These are phyloP conservation scores for Ormia ochracea DNA, from an alignment of 2,888 invertebrate genomes.

Conservation along the genomic window DNA sequence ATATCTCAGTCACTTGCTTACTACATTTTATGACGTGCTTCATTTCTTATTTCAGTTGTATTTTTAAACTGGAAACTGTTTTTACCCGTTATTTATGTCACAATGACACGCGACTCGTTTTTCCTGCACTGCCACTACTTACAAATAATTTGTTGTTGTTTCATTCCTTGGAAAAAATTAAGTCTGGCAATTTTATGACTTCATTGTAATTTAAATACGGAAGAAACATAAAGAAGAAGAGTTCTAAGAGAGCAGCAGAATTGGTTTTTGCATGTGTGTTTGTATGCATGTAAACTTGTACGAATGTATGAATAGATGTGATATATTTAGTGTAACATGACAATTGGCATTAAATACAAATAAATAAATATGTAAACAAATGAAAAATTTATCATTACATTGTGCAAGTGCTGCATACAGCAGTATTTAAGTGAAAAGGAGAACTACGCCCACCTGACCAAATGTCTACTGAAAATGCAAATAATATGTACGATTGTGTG, in stretches of 20 bases:
- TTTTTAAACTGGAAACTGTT: slow-evolving; percentile 21
- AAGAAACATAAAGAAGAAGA: not conserved
- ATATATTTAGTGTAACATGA: no score
- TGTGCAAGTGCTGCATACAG: no score
- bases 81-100: slow-evolving; percentile 45
- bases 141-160: not conserved
- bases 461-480: no score
- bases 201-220: slow-evolving; percentile 19
- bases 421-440: no score
- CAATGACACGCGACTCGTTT: slow-evolving; percentile 42
- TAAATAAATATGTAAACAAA: no score
- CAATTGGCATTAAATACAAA: no score
- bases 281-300: no score
- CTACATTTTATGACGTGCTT: slow-evolving; percentile 45
- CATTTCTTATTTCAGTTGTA: slow-evolving; percentile 37
- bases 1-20: slow-evolving; percentile 15
- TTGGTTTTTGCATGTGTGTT: not conserved
- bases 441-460: no score
- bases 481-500: no score
- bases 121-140: not conserved
- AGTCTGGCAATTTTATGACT: slow-evolving; percentile 46
- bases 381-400: no score
- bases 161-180: not conserved
- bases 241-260: not conserved
- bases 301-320: no score